Evolutionary conservation across 2,888 invertebrate genomes (phyloP).

Genomic region (Dynastes maya): DNA sequence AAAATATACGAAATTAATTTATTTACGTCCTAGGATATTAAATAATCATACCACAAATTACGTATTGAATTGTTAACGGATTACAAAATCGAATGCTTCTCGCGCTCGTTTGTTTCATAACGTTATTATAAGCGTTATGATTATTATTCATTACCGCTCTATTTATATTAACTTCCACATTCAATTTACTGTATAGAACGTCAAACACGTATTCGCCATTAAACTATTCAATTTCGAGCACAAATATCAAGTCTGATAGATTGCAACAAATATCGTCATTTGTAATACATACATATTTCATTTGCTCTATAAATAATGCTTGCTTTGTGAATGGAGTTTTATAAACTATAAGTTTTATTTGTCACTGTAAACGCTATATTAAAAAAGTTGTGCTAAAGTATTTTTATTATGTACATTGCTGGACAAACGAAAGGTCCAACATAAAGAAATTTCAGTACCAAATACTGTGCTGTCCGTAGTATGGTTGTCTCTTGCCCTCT

Average conservation of each 20-base stretch:
- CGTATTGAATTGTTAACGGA: background rate
- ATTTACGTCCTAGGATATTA: background rate
- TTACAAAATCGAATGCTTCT: background rate
- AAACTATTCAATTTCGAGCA: constrained; percentile 5
- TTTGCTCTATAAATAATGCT: no score
- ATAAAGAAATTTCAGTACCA: no score
- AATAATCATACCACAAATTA: background rate
- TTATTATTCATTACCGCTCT: background rate
- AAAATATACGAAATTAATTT: no score
- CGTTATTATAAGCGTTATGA: background rate
- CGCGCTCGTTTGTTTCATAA: background rate
- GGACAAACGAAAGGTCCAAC: no score
- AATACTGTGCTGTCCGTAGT: no score
- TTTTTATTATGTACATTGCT: no score
- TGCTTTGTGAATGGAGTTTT: no score
- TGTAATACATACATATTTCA: no score
- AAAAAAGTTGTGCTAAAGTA: no score
- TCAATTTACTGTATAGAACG: background rate
- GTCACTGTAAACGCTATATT: no score
- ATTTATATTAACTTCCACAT: constrained; percentile 9
- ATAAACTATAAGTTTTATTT: no score
- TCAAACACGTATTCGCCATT: constrained; percentile 1
- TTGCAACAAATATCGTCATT: background rate
- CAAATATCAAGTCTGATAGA: background rate
- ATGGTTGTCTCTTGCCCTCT: no score